A percentile compares a stretch with the other conserved stretches of the same genome.
Evolutionary conservation across 2,888 invertebrate genomes (phyloP).

Genomic region (Mesoligia furuncula): DNA sequence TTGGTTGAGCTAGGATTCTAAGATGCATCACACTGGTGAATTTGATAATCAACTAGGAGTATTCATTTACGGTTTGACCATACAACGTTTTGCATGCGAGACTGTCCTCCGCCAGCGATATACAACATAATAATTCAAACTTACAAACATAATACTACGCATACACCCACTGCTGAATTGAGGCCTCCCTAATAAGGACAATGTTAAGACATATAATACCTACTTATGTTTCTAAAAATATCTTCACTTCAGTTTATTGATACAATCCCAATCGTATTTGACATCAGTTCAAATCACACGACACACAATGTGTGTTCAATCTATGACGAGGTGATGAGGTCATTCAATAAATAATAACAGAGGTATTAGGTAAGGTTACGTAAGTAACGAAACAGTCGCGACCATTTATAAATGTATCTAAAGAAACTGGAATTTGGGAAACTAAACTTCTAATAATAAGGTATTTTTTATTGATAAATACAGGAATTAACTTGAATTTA

Average conservation of each 20-base stretch:
- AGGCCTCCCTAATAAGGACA: slow-evolving; percentile 39
- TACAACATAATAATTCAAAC: not conserved
- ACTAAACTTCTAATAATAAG: slow-evolving; percentile 1
- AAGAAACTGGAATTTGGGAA: slow-evolving; percentile 4
- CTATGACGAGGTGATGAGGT: slow-evolving; percentile 68
- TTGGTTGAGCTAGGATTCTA: not conserved
- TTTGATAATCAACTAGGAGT: not conserved
- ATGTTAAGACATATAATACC: slow-evolving; percentile 10
- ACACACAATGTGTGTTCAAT: slow-evolving; percentile 56
- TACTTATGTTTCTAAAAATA: slow-evolving; percentile 45
- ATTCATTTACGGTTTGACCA: not conserved
- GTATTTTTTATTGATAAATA: slow-evolving; percentile 1
- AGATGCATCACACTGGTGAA: not conserved
- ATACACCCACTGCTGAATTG: slow-evolving; percentile 19
- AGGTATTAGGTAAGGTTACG: slow-evolving; percentile 45
- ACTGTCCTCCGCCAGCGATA: not conserved
- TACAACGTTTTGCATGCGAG: not conserved
- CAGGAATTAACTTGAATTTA: not conserved
- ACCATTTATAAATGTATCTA: slow-evolving; percentile 6
- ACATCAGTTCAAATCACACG: slow-evolving; percentile 51
- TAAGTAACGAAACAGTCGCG: slow-evolving; percentile 22
- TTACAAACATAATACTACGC: not conserved
- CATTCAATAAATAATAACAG: slow-evolving; percentile 54
- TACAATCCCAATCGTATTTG: slow-evolving; percentile 53
- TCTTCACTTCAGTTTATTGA: slow-evolving; percentile 33